Conservation (phyloP, 2,797 vertebrate species). For the Margarornis squamiger region DNA sequence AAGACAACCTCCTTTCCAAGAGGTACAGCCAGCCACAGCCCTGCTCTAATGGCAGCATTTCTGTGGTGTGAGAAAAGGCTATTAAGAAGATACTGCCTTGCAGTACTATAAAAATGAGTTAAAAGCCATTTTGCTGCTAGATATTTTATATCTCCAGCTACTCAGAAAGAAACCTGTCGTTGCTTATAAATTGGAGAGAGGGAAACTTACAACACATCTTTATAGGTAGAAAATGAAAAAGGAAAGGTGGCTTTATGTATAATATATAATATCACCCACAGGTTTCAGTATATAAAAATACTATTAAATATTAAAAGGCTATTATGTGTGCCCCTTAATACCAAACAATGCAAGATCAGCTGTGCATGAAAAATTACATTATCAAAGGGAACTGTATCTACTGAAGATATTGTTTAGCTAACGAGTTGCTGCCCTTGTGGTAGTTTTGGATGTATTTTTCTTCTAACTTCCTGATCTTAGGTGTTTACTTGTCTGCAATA, state of each 20-base stretch:
- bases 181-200: not conserved
- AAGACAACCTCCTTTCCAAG: not conserved
- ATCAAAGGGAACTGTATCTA: not conserved
- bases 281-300: conserved; percentile 18
- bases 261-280: not conserved
- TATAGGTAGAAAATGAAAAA: not conserved
- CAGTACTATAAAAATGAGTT: conserved; percentile 40
- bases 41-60: not conserved
- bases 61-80: conserved; percentile 28
- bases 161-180: not conserved
- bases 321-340: not conserved
- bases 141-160: conserved; percentile 4
- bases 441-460: not conserved
- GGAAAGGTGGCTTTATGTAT: not conserved
- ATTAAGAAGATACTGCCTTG: not conserved
- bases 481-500: not conserved
- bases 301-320: conserved; percentile 11
- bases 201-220: not conserved
- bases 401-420: not conserved
- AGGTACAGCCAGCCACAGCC: conserved; percentile 6
- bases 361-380: not conserved
- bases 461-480: not conserved
- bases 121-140: conserved; percentile 42
- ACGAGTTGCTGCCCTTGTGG: not conserved
- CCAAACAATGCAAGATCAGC: not conserved